Conservation (phyloP, 2,113 vertebrate genomes). For the Orthochromis malagaraziensis region DNA sequence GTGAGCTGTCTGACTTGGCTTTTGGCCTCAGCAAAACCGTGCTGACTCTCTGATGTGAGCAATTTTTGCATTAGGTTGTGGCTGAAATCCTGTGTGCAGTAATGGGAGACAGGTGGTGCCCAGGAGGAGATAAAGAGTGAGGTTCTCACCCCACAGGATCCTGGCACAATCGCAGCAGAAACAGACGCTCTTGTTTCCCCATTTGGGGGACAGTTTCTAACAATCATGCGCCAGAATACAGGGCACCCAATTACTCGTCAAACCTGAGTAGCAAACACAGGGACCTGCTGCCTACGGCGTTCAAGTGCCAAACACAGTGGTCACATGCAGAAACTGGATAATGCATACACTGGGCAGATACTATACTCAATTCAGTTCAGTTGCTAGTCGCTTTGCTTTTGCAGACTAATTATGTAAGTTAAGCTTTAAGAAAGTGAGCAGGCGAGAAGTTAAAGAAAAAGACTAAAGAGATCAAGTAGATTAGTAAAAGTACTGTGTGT, state of each 20-base stretch:
- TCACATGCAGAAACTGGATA: neutral
- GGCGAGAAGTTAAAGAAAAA: neutral
- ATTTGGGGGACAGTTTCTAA: conserved; percentile 20
- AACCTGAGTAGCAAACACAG: neutral
- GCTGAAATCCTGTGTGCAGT: conserved; percentile 32
- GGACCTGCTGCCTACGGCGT: neutral
- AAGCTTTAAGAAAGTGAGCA: neutral
- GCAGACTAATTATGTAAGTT: neutral
- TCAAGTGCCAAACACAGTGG: conserved; percentile 8
- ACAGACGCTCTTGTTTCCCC: conserved; percentile 32
- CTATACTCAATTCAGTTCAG: neutral
- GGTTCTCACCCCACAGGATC: conserved; percentile 46
- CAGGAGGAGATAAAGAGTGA: conserved; percentile 60
- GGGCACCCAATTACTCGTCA: conserved; percentile 41
- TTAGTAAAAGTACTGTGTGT: neutral
- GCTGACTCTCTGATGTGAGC: conserved; percentile 6
- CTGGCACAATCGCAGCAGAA: conserved; percentile 44
- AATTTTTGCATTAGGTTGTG: conserved; percentile 13
- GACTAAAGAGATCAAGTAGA: neutral
- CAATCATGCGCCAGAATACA: conserved; percentile 41
- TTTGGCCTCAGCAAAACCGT: conserved; percentile 6
- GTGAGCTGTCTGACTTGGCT: conserved; percentile 4
- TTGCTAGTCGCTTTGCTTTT: neutral
- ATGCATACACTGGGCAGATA: neutral
- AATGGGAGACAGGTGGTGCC: conserved; percentile 66